phyloP scores from a whole-genome alignment of 2,113 vertebrate genomes.

The Rhombomys opimus region DNA sequence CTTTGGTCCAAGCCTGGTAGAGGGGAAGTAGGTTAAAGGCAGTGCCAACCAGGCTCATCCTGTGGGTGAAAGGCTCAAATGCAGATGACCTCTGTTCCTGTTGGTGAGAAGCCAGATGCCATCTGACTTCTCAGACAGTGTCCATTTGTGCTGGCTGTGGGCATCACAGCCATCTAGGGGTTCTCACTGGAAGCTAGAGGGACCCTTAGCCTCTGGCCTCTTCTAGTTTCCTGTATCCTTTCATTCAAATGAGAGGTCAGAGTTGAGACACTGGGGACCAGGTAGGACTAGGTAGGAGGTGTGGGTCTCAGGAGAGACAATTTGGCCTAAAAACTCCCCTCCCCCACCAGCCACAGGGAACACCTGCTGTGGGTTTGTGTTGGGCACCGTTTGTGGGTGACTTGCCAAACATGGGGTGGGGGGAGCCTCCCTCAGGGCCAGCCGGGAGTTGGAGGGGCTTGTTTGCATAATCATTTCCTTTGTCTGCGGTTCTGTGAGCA shows the following conservation, averaged over 20 bases:
- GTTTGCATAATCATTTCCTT: conserved; percentile 9
- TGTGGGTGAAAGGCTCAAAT: neutral
- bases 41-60: neutral
- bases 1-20: neutral
- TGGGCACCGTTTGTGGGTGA: neutral
- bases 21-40: neutral
- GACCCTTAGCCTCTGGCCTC: neutral
- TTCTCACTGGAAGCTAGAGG: neutral
- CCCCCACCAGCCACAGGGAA: neutral
- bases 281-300: neutral
- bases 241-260: neutral
- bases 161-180: neutral
- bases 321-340: neutral
- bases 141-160: neutral
- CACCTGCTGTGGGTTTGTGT: neutral
- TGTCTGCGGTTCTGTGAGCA: neutral
- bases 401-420: neutral
- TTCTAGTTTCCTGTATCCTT: neutral
- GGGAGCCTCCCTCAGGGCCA: neutral
- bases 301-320: too few relatives aligned
- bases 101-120: neutral
- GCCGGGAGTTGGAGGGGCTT: neutral
- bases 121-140: neutral
- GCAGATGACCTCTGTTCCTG: neutral
- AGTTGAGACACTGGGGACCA: neutral